Evolutionary conservation across 1,140 invertebrate species (phyloP).

Genomic region (Popillia japonica): DNA sequence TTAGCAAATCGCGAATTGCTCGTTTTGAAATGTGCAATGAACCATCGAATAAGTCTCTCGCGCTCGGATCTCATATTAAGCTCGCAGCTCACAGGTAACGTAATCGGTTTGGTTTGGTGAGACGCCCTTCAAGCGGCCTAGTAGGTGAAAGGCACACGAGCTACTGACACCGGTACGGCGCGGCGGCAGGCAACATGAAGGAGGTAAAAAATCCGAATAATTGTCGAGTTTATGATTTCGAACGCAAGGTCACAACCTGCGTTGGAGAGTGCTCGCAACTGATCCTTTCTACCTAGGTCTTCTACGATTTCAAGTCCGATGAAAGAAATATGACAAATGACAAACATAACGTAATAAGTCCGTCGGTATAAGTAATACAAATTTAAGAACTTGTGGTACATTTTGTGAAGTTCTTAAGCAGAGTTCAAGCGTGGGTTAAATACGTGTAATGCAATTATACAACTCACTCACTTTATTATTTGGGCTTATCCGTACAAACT

Average conservation of each 20-base stretch:
- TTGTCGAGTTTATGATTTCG: slow-evolving; percentile 27
- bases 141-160: slow-evolving; percentile 17
- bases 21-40: slow-evolving; percentile 22
- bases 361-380: no score
- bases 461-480: no score
- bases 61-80: slow-evolving; percentile 19
- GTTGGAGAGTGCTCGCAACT: background rate
- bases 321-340: background rate
- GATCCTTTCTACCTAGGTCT: background rate
- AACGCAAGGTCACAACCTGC: slow-evolving; percentile 24
- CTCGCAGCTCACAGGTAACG: background rate
- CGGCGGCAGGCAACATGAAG: background rate
- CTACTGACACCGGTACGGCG: background rate
- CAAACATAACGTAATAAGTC: no score
- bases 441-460: no score
- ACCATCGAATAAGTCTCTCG: slow-evolving; percentile 17
- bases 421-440: no score
- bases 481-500: no score
- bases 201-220: slow-evolving; percentile 15
- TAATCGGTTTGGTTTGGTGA: slow-evolving; percentile 17
- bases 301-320: background rate
- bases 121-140: slow-evolving; percentile 33
- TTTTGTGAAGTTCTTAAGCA: no score
- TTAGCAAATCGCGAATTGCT: slow-evolving; percentile 19
- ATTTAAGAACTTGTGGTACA: no score